phyloP scores from a whole-genome alignment of 2,797 vertebrate species.

The Onychomys arenicola region DNA sequence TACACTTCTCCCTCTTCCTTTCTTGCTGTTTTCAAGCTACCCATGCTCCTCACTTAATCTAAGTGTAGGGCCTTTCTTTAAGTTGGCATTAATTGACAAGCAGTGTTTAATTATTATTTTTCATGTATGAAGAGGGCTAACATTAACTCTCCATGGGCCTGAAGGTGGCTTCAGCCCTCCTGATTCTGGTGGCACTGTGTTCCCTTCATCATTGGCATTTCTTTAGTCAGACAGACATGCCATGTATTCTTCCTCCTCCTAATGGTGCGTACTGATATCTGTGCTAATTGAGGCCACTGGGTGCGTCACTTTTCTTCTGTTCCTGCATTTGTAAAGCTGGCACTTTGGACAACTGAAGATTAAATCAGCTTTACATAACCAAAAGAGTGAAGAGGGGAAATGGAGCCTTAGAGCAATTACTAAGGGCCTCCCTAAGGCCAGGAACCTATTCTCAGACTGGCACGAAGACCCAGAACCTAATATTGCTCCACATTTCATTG shows the following conservation, averaged over 20 bases:
- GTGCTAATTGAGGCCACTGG: constrained; percentile 60
- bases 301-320: constrained; percentile 62
- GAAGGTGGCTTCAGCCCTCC: constrained; percentile 78
- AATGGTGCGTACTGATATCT: constrained; percentile 63
- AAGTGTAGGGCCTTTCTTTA: constrained; percentile 88
- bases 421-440: not conserved
- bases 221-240: constrained; percentile 72
- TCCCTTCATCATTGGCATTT: constrained; percentile 81
- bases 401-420: not conserved
- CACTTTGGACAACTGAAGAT: constrained; percentile 68
- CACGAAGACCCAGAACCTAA: not conserved
- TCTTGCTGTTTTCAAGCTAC: constrained; percentile 89
- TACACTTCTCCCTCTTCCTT: constrained; percentile 86
- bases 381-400: not conserved
- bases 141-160: constrained; percentile 87
- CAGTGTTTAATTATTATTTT: constrained; percentile 91
- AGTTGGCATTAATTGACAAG: constrained; percentile 89
- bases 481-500: not conserved
- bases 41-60: constrained; percentile 85
- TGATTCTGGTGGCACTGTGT: constrained; percentile 83
- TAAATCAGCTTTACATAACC: constrained; percentile 27
- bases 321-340: constrained; percentile 44
- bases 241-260: constrained; percentile 62
- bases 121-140: constrained; percentile 86
- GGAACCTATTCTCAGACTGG: not conserved